Base-by-base conservation (phyloP, 2,113 vertebrate species). In the Sturnira hondurensis region DNA sequence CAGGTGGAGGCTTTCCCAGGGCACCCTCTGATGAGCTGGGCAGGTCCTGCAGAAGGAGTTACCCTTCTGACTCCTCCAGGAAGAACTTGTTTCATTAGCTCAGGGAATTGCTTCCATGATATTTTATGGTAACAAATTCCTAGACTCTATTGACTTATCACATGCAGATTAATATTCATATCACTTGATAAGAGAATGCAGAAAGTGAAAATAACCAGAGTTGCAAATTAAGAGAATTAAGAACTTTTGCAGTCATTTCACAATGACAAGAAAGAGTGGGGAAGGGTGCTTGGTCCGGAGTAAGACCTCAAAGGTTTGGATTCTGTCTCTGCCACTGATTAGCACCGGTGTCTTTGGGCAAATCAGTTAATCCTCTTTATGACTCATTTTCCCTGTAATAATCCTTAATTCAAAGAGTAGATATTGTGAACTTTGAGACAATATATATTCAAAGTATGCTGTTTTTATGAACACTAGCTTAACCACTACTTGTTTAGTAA, bases 11-110 rank as follows among this genome's bases (percentile, higher is more conserved):
- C 54, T 17, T 31, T 45, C 4, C 14, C 6, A 31, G 17, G 16
- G 24, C 2, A 1, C 1, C 8, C 9, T 61, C 54, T 56, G 2
- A 12, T 11, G 3, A 9, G 22, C 2, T 41, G 28, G 1, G 70
- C 3, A 15, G 31, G 26, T 76, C 26, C 28, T 24, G 15, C 31
- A 17, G 20, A 43, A 83, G 24, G 10, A 74, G 4, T 2, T 7
- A 24, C 3, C 28, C 6, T 16, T 38, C 19, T 58, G 3, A 7
- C 9, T 70, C 13, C 10, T 47, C 33, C 36, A 54, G 43, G 88
- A 73, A 65, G 20, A 84, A 8, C 22, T 71, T 13, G 0, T 67
- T 74, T 74, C 26, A 10, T 70, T 68, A 33, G 2, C 41, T 52
- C 3, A 68, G 24, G 24, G 15, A 50, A 2, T 52, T 38, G 11